Evolutionary conservation across 2,113 vertebrate genomes (phyloP).

Genomic region (Genyomyrus donnyi): DNA sequence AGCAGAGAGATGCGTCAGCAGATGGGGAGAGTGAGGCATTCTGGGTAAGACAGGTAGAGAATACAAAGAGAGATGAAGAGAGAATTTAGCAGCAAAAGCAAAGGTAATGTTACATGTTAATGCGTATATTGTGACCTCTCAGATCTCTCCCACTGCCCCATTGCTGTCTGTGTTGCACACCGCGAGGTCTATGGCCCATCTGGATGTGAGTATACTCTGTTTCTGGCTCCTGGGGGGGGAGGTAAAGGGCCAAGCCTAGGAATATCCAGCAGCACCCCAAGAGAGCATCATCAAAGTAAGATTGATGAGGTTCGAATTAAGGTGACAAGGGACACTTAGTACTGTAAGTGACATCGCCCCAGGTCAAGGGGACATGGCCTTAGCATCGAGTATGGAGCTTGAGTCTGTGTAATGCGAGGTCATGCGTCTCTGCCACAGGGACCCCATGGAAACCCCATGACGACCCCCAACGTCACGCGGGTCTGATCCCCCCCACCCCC

Average conservation of each 20-base stretch:
- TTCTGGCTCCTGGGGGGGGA: constrained; percentile 42
- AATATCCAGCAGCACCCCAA: not conserved
- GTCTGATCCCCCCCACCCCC: not conserved
- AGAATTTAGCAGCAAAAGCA: not conserved
- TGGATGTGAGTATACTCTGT: constrained; percentile 42
- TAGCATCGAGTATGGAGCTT: constrained; percentile 71
- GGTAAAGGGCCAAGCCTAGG: not conserved
- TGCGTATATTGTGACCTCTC: not conserved
- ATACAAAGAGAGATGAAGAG: not conserved
- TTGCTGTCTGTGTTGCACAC: not conserved
- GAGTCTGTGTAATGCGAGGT: constrained; percentile 57
- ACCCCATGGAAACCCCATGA: not conserved
- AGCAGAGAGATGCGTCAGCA: constrained; percentile 39
- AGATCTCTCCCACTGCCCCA: not conserved
- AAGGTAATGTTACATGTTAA: not conserved
- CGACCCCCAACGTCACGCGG: not conserved
- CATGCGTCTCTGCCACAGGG: not conserved
- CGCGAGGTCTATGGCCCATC: not conserved
- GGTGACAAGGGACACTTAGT: constrained; percentile 74
- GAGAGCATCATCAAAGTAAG: constrained; percentile 57
- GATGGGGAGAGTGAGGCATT: constrained; percentile 32
- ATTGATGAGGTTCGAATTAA: constrained; percentile 77
- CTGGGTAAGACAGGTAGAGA: not conserved
- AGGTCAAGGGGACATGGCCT: constrained; percentile 74
- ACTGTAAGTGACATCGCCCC: constrained; percentile 60